phyloP scores from a whole-genome alignment of 2,888 invertebrate genomes.

The Spodoptera exigua region DNA sequence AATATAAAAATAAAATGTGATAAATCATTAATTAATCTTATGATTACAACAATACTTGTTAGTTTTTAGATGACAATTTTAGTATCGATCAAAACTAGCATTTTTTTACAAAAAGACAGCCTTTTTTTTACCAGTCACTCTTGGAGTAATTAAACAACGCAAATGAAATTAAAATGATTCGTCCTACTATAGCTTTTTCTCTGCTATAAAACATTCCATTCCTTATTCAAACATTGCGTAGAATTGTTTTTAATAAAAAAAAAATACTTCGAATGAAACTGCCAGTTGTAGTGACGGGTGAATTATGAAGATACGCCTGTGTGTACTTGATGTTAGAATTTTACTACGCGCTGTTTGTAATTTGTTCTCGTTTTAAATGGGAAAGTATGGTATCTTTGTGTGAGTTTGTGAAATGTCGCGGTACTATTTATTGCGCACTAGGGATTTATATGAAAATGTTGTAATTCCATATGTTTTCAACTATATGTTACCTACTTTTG shows the following conservation, averaged over 20 bases:
- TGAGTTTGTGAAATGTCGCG: constrained; percentile 12
- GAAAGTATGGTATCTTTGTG: constrained; percentile 33
- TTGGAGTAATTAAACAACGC: too few species aligned
- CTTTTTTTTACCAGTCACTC: too few species aligned
- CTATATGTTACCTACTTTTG: too few species aligned
- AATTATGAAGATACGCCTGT: constrained; percentile 17
- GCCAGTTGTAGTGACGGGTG: constrained; percentile 34
- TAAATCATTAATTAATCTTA: too few species aligned
- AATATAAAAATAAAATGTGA: too few species aligned
- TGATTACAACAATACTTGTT: too few species aligned
- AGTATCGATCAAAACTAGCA: too few species aligned
- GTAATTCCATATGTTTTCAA: not conserved
- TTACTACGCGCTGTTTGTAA: constrained; percentile 38
- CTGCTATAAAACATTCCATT: not conserved
- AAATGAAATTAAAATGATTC: too few species aligned
- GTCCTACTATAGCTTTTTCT: too few species aligned
- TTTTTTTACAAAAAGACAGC: too few species aligned
- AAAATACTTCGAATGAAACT: constrained; percentile 39
- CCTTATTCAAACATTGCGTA: constrained; percentile 14
- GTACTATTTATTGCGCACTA: constrained; percentile 21
- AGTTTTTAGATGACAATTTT: too few species aligned
- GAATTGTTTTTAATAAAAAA: constrained; percentile 19
- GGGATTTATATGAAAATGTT: constrained; percentile 20
- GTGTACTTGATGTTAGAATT: constrained; percentile 21
- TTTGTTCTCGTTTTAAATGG: constrained; percentile 35